Percentiles rank a stretch among this genome's conserved stretches.
Conservation (phyloP, 2,113 vertebrate genomes). For the Dasyprocta punctata region DNA sequence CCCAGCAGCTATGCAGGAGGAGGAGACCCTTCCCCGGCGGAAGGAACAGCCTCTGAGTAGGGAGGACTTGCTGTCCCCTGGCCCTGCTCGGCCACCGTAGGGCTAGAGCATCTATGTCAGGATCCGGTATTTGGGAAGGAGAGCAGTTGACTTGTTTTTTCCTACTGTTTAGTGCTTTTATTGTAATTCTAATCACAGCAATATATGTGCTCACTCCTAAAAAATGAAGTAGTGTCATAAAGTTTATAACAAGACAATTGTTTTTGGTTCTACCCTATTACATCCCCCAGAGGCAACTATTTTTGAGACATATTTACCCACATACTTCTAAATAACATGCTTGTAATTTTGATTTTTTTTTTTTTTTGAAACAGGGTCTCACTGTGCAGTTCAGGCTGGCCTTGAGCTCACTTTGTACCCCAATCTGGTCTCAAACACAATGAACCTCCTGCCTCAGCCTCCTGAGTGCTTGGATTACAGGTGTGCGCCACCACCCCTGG, state of each 20-base stretch:
- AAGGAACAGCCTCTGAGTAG: too few species aligned
- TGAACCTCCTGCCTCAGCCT: too few species aligned
- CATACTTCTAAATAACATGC: neutral
- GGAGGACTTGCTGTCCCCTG: neutral
- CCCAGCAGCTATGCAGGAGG: neutral
- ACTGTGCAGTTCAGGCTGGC: too few species aligned
- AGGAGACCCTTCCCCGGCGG: neutral
- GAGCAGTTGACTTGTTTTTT: neutral
- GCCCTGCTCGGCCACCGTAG: neutral
- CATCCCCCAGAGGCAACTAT: too few species aligned
- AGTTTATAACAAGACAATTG: neutral
- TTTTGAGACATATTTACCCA: neutral
- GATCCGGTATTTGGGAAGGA: rapidly evolving
- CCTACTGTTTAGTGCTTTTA: neutral
- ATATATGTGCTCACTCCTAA: neutral
- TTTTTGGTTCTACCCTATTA: neutral
- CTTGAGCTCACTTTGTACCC: too few species aligned
- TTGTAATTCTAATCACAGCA: neutral
- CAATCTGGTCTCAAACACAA: too few species aligned
- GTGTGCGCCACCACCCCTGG: too few species aligned
- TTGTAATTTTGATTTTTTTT: neutral
- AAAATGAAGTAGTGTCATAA: neutral
- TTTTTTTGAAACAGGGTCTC: too few species aligned
- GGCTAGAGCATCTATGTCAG: rapidly evolving
- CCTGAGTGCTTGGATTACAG: too few species aligned